These are phyloP conservation scores for Platygyra sinensis DNA, from an alignment of 64 coral and sea anemone genomes.

Conservation along the genomic window DNA sequence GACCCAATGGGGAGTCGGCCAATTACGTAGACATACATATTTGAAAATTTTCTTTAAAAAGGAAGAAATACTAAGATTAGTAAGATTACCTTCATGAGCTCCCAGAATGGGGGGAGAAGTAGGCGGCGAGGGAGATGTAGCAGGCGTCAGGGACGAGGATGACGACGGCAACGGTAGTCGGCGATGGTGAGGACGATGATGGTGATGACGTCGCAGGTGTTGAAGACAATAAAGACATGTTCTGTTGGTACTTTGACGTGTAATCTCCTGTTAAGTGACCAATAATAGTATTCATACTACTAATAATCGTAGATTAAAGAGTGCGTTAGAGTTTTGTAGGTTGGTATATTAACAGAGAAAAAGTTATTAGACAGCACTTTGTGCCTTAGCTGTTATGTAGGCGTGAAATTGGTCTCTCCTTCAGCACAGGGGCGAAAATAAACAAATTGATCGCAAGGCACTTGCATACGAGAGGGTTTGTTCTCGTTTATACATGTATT, in stretches of 20 bases:
- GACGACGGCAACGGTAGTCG: neutral
- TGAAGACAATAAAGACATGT: slow-evolving; percentile 2
- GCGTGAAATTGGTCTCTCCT: too few species aligned
- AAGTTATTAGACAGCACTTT: too few species aligned
- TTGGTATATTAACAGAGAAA: too few species aligned
- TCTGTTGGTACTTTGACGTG: neutral
- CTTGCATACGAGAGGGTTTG: too few species aligned
- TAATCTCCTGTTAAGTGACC: neutral
- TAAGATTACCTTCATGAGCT: slow-evolving; percentile 11
- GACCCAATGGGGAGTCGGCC: too few species aligned
- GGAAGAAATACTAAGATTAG: neutral
- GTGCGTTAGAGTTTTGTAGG: too few species aligned
- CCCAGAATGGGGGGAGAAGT: slow-evolving; percentile 19
- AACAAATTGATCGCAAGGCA: too few species aligned
- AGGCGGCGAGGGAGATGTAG: slow-evolving; percentile 42
- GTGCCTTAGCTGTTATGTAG: too few species aligned
- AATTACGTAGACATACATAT: neutral
- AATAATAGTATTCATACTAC: neutral
- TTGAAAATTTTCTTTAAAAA: slow-evolving; percentile 12
- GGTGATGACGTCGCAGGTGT: neutral
- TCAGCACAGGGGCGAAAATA: too few species aligned
- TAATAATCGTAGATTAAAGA: too few species aligned
- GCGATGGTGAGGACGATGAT: neutral
- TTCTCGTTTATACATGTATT: too few species aligned
- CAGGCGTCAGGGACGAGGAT: slow-evolving; percentile 6